Percentiles rank a stretch among this genome's conserved stretches.
Evolutionary conservation across 2,113 vertebrate species (phyloP).

Genomic region (Promerops cafer): DNA sequence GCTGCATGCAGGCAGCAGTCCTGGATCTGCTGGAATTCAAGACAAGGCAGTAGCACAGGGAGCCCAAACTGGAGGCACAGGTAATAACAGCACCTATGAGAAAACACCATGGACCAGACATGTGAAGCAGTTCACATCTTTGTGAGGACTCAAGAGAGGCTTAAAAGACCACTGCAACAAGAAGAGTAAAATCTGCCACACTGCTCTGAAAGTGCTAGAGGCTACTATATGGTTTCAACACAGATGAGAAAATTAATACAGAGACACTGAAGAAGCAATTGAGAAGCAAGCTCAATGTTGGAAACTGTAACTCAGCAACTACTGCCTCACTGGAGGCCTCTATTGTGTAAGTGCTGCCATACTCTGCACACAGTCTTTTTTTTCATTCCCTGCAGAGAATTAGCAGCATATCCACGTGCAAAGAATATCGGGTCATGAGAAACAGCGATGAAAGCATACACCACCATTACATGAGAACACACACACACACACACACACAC

Average conservation of each 20-base stretch:
- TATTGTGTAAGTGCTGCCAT: neutral
- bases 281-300: neutral
- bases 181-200: neutral
- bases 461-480: neutral
- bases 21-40: neutral
- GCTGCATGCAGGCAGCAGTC: neutral
- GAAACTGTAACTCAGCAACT: constrained; percentile 5
- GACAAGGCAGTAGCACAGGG: neutral
- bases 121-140: neutral
- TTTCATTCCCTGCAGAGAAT: neutral
- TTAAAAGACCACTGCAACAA: neutral
- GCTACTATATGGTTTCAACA: neutral
- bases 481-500: neutral
- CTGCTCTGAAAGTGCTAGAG: neutral
- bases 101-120: neutral
- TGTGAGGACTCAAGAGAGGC: neutral
- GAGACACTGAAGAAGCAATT: neutral
- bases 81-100: neutral
- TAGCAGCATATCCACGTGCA: neutral
- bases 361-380: neutral
- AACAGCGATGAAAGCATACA: neutral
- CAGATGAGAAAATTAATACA: neutral
- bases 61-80: neutral
- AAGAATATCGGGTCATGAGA: rapidly evolving
- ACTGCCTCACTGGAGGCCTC: neutral